Evolutionary conservation across 2,888 invertebrate species (phyloP).

Genomic region (Agrotis puta): DNA sequence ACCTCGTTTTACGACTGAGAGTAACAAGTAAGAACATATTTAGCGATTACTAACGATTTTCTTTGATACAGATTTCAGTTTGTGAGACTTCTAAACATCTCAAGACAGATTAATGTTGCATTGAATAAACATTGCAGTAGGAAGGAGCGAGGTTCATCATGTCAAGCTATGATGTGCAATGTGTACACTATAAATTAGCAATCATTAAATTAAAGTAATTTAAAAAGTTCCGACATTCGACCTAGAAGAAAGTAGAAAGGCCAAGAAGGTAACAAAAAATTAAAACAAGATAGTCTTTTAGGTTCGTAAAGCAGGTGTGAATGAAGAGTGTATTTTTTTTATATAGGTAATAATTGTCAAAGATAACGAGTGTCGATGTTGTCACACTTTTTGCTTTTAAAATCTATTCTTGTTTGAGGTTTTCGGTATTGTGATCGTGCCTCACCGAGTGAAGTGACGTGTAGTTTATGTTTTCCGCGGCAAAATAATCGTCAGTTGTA

Average conservation of each 20-base stretch:
- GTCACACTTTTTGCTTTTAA: constrained; percentile 50
- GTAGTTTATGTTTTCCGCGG: constrained; percentile 76
- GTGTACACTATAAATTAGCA: background rate
- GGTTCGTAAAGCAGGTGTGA: constrained; percentile 39
- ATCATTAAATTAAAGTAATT: background rate
- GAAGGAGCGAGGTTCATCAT: constrained; percentile 5
- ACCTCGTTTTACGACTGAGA: background rate
- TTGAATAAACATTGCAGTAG: constrained; percentile 25
- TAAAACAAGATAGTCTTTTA: constrained; percentile 1
- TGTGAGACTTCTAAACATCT: constrained; percentile 50
- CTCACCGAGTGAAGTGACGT: constrained; percentile 74
- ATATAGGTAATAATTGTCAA: constrained; percentile 25
- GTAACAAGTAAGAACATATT: constrained; percentile 17
- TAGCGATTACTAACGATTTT: constrained; percentile 12
- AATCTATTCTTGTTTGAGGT: constrained; percentile 75
- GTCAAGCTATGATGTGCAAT: background rate
- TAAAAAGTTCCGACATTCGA: background rate
- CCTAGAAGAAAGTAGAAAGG: background rate
- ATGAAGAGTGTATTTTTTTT: constrained; percentile 15
- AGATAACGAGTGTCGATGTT: constrained; percentile 34
- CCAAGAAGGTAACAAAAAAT: background rate
- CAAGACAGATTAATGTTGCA: constrained; percentile 31
- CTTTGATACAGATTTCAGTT: constrained; percentile 34
- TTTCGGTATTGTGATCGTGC: constrained; percentile 81
- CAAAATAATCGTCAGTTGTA: constrained; percentile 77